Conservation (phyloP, 2,888 invertebrate species). For the Neria commutata region DNA sequence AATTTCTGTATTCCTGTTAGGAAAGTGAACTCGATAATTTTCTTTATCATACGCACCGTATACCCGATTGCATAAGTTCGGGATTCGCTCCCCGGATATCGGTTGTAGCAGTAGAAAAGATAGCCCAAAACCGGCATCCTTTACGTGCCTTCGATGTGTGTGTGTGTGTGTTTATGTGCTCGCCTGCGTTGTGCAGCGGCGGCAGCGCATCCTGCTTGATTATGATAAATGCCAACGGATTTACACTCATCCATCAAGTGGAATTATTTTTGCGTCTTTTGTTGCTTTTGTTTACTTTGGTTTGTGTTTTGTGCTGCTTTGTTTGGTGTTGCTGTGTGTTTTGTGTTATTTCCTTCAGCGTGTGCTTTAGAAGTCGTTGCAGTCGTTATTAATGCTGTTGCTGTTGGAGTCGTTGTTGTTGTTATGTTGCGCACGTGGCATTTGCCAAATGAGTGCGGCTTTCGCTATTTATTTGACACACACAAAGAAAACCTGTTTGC, state of each 20-base stretch:
- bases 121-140: too few relatives aligned
- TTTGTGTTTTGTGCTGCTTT: constrained; percentile 18
- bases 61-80: too few relatives aligned
- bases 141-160: too few relatives aligned
- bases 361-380: constrained; percentile 43
- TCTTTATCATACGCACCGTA: too few relatives aligned
- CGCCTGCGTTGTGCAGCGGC: too few relatives aligned
- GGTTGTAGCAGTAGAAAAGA: too few relatives aligned
- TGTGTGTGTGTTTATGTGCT: too few relatives aligned
- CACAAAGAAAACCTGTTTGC: constrained; percentile 26
- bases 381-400: constrained; percentile 26
- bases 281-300: constrained; percentile 38
- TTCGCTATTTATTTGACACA: too few relatives aligned
- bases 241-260: constrained; percentile 5
- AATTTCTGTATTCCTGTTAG: too few relatives aligned
- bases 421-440: constrained; percentile 8
- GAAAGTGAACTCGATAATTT: too few relatives aligned
- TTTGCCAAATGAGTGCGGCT: too few relatives aligned
- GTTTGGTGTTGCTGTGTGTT: constrained; percentile 21
- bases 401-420: constrained; percentile 25
- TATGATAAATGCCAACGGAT: not conserved
- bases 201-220: not conserved
- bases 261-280: constrained; percentile 32
- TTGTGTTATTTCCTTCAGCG: constrained; percentile 32
- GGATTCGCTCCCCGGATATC: too few relatives aligned